Evolutionary conservation across 2,797 vertebrate species (phyloP).

Genomic region (Propithecus perrieri): DNA sequence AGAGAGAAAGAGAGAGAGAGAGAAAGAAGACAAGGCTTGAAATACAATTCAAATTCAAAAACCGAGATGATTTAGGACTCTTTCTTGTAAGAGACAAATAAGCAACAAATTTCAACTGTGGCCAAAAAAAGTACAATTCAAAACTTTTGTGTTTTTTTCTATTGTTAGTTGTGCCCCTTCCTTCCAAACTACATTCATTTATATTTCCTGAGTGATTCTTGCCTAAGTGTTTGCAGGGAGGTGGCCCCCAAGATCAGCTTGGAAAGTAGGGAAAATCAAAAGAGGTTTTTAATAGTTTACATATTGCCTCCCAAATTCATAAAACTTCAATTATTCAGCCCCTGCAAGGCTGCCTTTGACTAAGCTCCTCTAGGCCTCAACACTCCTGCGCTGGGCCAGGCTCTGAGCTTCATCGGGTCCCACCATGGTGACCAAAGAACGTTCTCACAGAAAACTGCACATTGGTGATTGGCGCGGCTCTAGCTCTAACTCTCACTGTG

Average conservation of each 20-base stretch:
- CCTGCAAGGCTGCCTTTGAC: background rate
- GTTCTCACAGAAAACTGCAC: background rate
- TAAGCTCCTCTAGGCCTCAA: background rate
- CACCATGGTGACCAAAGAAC: background rate
- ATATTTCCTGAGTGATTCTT: background rate
- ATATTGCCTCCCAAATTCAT: background rate
- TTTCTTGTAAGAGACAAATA: background rate
- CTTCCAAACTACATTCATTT: background rate
- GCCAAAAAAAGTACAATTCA: background rate
- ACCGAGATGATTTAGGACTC: background rate
- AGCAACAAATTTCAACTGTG: background rate
- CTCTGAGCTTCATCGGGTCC: background rate
- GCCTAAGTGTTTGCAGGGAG: background rate
- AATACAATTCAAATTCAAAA: constrained; percentile 41
- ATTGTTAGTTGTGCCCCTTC: background rate
- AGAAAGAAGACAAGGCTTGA: background rate
- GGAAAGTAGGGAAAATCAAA: background rate
- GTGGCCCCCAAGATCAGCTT: background rate
- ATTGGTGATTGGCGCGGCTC: background rate
- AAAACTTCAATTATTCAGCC: background rate
- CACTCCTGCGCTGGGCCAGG: background rate
- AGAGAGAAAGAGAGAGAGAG: background rate
- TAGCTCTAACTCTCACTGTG: background rate
- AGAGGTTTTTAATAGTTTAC: background rate
- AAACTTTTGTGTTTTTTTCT: background rate